Evolutionary conservation across 30 jellyfish, hydroid and myxozoan species (phyloP).

Genomic region (Calvadosia cruxmelitensis): DNA sequence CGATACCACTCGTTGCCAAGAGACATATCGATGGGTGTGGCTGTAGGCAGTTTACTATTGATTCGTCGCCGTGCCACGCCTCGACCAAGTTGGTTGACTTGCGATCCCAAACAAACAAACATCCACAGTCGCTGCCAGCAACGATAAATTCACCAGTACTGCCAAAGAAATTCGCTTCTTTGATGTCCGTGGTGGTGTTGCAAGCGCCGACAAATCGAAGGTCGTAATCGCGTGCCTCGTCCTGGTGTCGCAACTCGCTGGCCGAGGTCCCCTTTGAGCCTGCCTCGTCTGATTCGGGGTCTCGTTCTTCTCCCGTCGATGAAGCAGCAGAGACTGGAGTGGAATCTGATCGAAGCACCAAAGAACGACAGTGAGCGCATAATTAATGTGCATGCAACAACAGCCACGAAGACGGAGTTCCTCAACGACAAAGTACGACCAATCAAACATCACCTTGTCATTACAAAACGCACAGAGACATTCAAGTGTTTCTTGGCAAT

Average conservation of each 20-base stretch:
- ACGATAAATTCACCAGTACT: slow-evolving; percentile 60
- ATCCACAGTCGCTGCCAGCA: slow-evolving; percentile 98
- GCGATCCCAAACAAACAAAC: slow-evolving; percentile 93
- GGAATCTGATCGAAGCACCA: too few species aligned
- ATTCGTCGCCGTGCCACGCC: slow-evolving; percentile 98
- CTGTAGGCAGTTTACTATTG: slow-evolving; percentile 86
- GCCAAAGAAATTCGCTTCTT: slow-evolving; percentile 91
- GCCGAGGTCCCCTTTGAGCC: background rate
- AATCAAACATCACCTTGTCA: too few species aligned
- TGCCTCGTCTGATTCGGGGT: background rate
- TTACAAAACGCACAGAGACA: too few species aligned
- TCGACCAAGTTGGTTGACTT: slow-evolving; percentile 70
- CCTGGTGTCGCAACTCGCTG: slow-evolving; percentile 11
- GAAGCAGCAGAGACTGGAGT: background rate
- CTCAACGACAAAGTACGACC: too few species aligned
- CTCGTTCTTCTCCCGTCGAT: slow-evolving; percentile 44
- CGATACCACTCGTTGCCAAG: slow-evolving; percentile 93
- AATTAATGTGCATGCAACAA: too few species aligned
- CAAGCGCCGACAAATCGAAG: slow-evolving; percentile 89
- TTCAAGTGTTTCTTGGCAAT: too few species aligned
- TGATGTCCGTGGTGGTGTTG: slow-evolving; percentile 90
- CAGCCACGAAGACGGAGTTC: too few species aligned
- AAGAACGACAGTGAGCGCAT: too few species aligned
- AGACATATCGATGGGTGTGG: slow-evolving; percentile 91
- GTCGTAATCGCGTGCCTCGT: slow-evolving; percentile 52